Evolutionary conservation across 2,797 vertebrate species (phyloP), one percentile per base, ranked within the genome.

Genomic region (Pseudotriccus pelzelni): DNA sequence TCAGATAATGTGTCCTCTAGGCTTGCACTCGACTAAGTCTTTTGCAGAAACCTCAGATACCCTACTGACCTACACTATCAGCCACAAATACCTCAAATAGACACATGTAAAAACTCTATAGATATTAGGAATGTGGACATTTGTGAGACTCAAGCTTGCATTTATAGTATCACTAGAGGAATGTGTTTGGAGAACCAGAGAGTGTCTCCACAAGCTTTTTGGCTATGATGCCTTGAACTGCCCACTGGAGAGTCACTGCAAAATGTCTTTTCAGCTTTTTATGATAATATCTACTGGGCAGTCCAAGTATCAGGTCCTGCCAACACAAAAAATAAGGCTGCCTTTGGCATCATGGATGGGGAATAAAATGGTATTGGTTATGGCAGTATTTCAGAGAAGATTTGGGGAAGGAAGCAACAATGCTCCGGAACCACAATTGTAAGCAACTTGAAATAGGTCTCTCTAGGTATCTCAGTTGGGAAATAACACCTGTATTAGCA

Each of bases 1-100:
- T 8, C 1, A 1, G 22, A 7, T 73, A 16, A 27, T 1, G 19
- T 13, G 14, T 70, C 63, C 39, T n/a, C 0, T 5, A 32, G 4
- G 14, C 15, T 41, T 68, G 49, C 6, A 73, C 43, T 28, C 1
- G 1, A 52, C 23, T 20, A 52, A 75, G 41, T n/a, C 37, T 60
- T 60, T 30, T 43, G 47, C 55, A 76, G 55, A 59, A 47, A n/a
- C 11, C 9, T 62, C 34, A 34, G 47, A 27, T 19, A 32, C 10
- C 12, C 32, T 30, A 16, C 52, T 41, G 69, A 27, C 41, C 49
- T 44, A 30, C 17, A 27, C 32, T 10, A 3, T 24, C 27, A 53
- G 52, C 36, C 69, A 63, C 5, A 3, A 64, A 39, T 39, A 27
- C 50, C 37, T 68, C 49, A 28, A 23, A 60, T 20, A 37, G 52